Conservation (phyloP, 2,888 invertebrate species). For the Julus scandinavius region DNA sequence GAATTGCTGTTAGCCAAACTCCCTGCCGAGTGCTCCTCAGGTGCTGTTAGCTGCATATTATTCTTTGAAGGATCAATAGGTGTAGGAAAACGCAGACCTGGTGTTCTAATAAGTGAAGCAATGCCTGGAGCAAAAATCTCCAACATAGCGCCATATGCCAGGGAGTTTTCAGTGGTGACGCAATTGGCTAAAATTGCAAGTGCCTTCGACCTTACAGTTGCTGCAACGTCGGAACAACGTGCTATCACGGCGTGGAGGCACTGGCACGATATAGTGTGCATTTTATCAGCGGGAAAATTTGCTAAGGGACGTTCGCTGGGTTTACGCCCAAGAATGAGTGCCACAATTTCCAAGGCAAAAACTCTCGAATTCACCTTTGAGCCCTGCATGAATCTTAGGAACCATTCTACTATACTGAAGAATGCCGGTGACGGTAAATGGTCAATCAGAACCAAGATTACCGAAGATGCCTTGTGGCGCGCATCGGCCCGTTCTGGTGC, state of each 20-base stretch:
- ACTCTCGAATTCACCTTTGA: conserved; percentile 67
- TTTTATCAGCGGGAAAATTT: conserved; percentile 40
- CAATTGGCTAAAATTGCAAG: conserved; percentile 72
- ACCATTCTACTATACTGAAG: conserved; percentile 66
- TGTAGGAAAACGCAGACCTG: background rate
- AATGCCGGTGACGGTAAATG: conserved; percentile 64
- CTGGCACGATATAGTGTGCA: conserved; percentile 46
- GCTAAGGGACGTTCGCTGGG: conserved; percentile 6
- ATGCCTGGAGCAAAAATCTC: background rate
- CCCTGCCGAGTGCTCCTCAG: background rate
- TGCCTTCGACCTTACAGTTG: conserved; percentile 74
- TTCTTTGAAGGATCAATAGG: background rate
- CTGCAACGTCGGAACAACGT: conserved; percentile 71
- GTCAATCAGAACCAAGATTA: conserved; percentile 64
- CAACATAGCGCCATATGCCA: conserved; percentile 25
- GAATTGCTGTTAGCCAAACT: background rate
- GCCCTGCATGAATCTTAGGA: conserved; percentile 65
- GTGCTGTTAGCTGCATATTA: background rate
- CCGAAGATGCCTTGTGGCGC: conserved; percentile 65
- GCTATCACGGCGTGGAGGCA: conserved; percentile 70
- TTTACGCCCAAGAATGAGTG: conserved; percentile 64
- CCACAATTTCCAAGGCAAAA: conserved; percentile 69
- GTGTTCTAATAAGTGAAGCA: background rate
- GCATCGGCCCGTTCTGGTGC: conserved; percentile 68
- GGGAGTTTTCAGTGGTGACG: conserved; percentile 60